A percentile compares a stretch with the other conserved stretches of the same genome.
Evolutionary conservation across 2,888 invertebrate genomes (phyloP).

Genomic region (Noctuana brunneofusca): DNA sequence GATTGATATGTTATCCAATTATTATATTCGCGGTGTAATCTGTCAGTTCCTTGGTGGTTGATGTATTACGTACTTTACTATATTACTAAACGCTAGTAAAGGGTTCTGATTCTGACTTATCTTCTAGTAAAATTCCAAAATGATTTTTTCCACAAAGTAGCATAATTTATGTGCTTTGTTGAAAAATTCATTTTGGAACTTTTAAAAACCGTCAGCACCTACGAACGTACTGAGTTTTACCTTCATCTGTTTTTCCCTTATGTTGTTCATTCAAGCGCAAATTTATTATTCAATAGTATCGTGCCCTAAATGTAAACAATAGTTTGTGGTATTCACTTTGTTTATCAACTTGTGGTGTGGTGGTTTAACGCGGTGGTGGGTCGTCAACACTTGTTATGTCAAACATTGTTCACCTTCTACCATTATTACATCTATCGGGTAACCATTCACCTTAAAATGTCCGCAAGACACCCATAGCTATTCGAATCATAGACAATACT

Average conservation of each 20-base stretch:
- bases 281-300: not conserved
- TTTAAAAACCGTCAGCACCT: no score
- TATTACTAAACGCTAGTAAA: no score
- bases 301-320: not conserved
- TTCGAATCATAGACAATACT: constrained; percentile 59
- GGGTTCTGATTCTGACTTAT: no score
- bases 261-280: not conserved
- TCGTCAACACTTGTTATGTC: constrained; percentile 18
- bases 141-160: no score
- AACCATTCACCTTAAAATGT: not conserved
- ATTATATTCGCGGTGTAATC: constrained; percentile 7
- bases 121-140: no score
- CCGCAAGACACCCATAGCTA: constrained; percentile 3
- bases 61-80: not conserved
- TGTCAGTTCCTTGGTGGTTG: not conserved
- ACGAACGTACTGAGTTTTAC: no score
- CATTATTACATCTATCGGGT: constrained; percentile 1
- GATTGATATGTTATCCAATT: not conserved
- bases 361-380: not conserved
- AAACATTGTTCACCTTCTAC: not conserved
- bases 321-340: not conserved
- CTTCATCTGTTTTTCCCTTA: no score
- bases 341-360: not conserved
- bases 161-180: no score
- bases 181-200: no score